Conservation (phyloP, 2,113 vertebrate species). For the Capra hircus region DNA sequence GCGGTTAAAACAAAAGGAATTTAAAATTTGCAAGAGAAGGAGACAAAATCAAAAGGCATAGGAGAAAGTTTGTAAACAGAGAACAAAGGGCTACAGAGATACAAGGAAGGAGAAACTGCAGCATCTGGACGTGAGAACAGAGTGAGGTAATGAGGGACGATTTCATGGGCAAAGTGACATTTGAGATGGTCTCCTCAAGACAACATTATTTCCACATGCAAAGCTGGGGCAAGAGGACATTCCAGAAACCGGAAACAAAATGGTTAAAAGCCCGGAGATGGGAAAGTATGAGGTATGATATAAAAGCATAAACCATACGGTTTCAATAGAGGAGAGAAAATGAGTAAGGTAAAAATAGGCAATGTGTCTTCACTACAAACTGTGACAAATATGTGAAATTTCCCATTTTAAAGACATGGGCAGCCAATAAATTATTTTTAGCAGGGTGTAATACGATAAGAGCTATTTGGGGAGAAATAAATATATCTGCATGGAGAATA, state of each 20-base stretch:
- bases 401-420: not conserved
- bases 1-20: not conserved
- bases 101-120: not conserved
- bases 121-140: not conserved
- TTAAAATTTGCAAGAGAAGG: not conserved
- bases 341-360: not conserved
- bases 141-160: not conserved
- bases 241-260: not conserved
- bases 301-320: not conserved
- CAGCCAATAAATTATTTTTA: conserved; percentile 4
- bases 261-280: not conserved
- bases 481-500: not conserved
- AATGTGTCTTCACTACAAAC: not conserved
- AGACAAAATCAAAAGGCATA: not conserved
- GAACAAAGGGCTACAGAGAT: not conserved
- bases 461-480: conserved; percentile 28
- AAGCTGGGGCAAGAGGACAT: not conserved
- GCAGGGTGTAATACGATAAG: not conserved
- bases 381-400: conserved; percentile 2
- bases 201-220: not conserved
- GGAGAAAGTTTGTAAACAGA: not conserved
- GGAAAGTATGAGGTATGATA: not conserved
- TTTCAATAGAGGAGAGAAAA: not conserved
- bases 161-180: not conserved
- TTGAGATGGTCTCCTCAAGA: not conserved